These are phyloP conservation scores for Zaprionus camerounensis DNA, from an alignment of 1,140 invertebrate genomes.

Conservation along the genomic window DNA sequence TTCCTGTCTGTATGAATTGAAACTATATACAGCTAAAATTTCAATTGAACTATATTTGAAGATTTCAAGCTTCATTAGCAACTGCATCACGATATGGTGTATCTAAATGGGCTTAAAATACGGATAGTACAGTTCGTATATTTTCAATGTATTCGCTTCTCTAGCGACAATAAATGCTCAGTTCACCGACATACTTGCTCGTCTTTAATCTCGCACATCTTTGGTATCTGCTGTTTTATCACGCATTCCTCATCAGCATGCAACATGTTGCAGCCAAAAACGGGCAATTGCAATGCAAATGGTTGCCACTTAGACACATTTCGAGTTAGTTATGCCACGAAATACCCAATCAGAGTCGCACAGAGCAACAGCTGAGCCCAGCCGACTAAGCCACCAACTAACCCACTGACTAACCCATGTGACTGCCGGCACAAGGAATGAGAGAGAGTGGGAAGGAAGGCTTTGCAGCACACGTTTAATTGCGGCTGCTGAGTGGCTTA, in stretches of 20 bases:
- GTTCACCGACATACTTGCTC: neutral
- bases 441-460: neutral
- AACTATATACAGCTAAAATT: neutral
- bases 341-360: constrained; percentile 69
- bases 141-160: neutral
- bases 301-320: constrained; percentile 72
- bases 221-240: constrained; percentile 44
- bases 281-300: constrained; percentile 62
- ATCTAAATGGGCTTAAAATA: no score
- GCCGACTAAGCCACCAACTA: neutral
- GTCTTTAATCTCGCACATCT: constrained; percentile 18
- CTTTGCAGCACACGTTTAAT: constrained; percentile 62
- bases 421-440: constrained; percentile 25
- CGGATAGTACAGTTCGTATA: no score
- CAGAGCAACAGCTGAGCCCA: neutral
- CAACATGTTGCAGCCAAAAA: constrained; percentile 52
- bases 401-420: constrained; percentile 41
- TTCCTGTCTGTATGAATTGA: neutral
- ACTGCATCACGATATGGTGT: no score
- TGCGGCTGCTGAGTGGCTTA: constrained; percentile 36
- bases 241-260: constrained; percentile 62
- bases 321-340: constrained; percentile 75
- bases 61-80: neutral
- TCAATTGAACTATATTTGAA: neutral
- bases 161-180: neutral